phyloP scores from a whole-genome alignment of 64 coral and sea anemone species.

The Dendronephthya gigantea region DNA sequence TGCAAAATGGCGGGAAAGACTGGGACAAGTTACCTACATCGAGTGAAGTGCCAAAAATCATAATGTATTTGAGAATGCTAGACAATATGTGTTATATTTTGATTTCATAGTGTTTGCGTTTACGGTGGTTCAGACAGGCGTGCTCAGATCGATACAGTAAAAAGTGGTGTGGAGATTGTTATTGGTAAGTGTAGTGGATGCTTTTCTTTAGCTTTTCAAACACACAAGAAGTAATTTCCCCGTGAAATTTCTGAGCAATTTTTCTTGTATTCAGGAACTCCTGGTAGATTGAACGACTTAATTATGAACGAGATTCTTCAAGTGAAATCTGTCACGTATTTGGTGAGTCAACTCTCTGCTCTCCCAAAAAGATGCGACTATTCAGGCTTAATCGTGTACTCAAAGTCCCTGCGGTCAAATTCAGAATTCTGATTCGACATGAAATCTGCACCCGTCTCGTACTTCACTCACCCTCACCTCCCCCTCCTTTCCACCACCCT shows the following conservation, averaged over 20 bases:
- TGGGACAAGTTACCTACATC: too few species aligned
- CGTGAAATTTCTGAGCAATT: too few species aligned
- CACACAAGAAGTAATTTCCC: too few species aligned
- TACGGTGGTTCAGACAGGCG: constrained; percentile 86
- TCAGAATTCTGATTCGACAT: too few species aligned
- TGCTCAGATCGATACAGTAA: constrained; percentile 62
- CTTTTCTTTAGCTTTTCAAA: not conserved
- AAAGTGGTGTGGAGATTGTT: constrained; percentile 89
- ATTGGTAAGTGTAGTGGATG: constrained; percentile 47
- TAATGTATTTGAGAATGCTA: not conserved
- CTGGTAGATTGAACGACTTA: constrained; percentile 86
- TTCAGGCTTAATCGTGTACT: too few species aligned
- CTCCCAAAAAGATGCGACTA: too few species aligned
- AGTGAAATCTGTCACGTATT: constrained; percentile 81
- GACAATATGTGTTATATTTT: not conserved
- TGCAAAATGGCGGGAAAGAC: too few species aligned
- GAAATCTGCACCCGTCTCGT: too few species aligned
- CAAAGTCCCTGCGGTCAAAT: too few species aligned
- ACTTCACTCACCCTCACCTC: too few species aligned
- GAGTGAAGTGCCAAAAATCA: too few species aligned
- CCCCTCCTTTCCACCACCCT: too few species aligned
- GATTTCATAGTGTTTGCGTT: constrained; percentile 71
- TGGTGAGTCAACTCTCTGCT: constrained; percentile 44
- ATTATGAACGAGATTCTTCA: constrained; percentile 89
- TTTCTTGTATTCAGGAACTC: constrained; percentile 57